Base-by-base conservation (phyloP, 1,140 invertebrate genomes). In the Tyrophagus putrescentiae region DNA sequence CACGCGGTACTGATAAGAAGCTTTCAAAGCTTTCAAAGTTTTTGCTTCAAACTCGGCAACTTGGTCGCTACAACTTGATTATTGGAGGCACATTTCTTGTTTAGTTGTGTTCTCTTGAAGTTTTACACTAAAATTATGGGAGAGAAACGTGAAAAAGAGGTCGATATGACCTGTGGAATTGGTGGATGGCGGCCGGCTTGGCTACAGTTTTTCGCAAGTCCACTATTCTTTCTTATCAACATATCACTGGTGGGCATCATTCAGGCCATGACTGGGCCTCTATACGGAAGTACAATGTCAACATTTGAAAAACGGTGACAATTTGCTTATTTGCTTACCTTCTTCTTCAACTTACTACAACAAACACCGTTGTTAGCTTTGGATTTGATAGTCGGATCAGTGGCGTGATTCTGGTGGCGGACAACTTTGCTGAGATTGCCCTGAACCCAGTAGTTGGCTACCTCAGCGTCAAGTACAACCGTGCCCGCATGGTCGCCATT, bases 281-380 rank as follows among this genome's bases (percentile, higher is more conserved):
- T 87, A 67, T 83, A 83, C 61, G 82, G 82, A 36, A n/a, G 48
- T 21, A 36, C 48, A 18, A 60, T 86, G 44, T 83, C 83, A 33
- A 87, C 84, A 0, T 73, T 87, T 28, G 84, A 87, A 68, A 86
- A 86, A 67, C 75, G 84, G 63, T n/a, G n/a, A n/a, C n/a, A n/a
- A n/a, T n/a, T n/a, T n/a, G n/a, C n/a, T n/a, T n/a, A n/a, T n/a
- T n/a, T n/a, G n/a, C n/a, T n/a, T n/a, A n/a, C n/a, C n/a, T n/a
- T n/a, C n/a, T n/a, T n/a, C n/a, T n/a, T n/a, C n/a, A n/a, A n/a
- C n/a, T n/a, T n/a, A n/a, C n/a, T n/a, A n/a, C n/a, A n/a, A n/a
- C n/a, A n/a, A n/a, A n/a, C n/a, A n/a, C n/a, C n/a, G n/a, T n/a
- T n/a, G n/a, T n/a, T n/a, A n/a, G 83, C 62, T 87, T 84, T 68